Evolutionary conservation across 2,888 invertebrate species (phyloP), one percentile per base, ranked within the genome.

Genomic region (Drosophila birchii): DNA sequence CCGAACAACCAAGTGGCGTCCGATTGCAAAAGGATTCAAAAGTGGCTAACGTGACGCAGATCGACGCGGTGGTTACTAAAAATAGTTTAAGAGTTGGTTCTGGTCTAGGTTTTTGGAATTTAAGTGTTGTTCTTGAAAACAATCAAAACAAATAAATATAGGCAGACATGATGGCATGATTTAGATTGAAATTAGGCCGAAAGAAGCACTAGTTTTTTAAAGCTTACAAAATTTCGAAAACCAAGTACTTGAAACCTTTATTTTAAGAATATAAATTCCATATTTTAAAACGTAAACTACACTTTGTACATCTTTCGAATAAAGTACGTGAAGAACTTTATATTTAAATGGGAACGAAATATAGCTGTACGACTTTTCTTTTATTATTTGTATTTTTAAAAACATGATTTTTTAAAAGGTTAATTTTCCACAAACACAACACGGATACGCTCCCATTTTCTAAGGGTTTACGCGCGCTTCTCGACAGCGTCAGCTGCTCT

Each of bases 401-500:
- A 26, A 26, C 26, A 26, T 26, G 29, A 29, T 29, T 29, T 39
- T 44, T 23, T 23, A 16, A 23, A 16, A 44, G 43, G 8, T 16
- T 16, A 23, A 44, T 44, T 44, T 20, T 44, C 14, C 23, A 16
- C 16, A 23, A 23, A 16, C 26, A n/a, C 58, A 26, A 32, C 41
- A 39, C 29, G 16, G 38, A 29, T 58, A 49, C 34, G 32, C 38
- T 29, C 6, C 6, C 39, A 71, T 12, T 73, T 45, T 58, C 49
- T 6, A 62, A 63, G 49, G 56, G 60, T 56, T 73, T 73, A 82
- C 78, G 76, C 88, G 83, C 86, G 88, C 82, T 81, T 56, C 70
- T 36, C 53, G 34, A 47, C 77, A 77, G 76, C 63, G 83, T 78
- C 81, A 86, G 82, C 81, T 86, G 81, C 81, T 61, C 34, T 81